These are phyloP conservation scores for Acleris emargana DNA, from an alignment of 2,888 invertebrate species.

Conservation along the genomic window DNA sequence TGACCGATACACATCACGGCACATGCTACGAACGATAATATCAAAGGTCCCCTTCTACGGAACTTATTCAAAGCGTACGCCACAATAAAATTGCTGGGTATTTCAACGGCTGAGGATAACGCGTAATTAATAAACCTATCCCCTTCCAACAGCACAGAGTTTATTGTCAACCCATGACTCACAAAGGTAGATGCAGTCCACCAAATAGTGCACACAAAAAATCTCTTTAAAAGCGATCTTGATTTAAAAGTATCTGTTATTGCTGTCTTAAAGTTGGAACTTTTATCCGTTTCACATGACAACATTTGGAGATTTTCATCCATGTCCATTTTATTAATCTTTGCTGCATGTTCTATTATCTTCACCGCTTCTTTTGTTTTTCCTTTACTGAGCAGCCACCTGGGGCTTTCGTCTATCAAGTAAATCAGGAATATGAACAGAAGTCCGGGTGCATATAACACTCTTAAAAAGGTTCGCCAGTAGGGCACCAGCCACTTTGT, in stretches of 20 bases:
- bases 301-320: constrained; percentile 55
- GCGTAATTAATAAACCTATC: constrained; percentile 91
- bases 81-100: constrained; percentile 83
- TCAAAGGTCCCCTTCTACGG: constrained; percentile 82
- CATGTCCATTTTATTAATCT: constrained; percentile 61
- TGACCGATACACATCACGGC: constrained; percentile 84
- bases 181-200: constrained; percentile 88
- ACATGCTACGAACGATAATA: constrained; percentile 79
- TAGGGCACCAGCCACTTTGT: constrained; percentile 77
- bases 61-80: constrained; percentile 80
- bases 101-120: constrained; percentile 78
- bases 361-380: constrained; percentile 85
- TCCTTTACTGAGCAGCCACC: constrained; percentile 90
- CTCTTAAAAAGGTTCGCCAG: constrained; percentile 87
- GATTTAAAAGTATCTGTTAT: constrained; percentile 65
- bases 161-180: constrained; percentile 90
- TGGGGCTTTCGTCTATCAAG: constrained; percentile 88
- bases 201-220: constrained; percentile 68
- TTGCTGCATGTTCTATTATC: constrained; percentile 85
- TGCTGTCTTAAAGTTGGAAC: constrained; percentile 48
- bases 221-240: constrained; percentile 56
- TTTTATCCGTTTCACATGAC: constrained; percentile 51
- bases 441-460: constrained; percentile 87
- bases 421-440: constrained; percentile 86
- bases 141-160: constrained; percentile 88